These are phyloP conservation scores for Sphinx pinastri DNA, from an alignment of 2,888 invertebrate species.

Conservation along the genomic window DNA sequence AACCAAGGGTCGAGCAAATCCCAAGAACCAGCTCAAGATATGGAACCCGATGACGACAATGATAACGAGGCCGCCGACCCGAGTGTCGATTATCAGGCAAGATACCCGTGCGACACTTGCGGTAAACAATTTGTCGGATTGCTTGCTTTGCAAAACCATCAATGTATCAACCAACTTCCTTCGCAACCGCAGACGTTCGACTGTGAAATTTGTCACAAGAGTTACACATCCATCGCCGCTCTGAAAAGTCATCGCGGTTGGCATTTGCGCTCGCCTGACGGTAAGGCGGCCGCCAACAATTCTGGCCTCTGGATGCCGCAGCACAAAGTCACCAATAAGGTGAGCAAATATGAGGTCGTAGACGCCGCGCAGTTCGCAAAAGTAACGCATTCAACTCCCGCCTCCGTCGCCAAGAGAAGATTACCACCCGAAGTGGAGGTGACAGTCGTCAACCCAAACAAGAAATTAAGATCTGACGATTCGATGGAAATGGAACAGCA, in stretches of 20 bases:
- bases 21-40: slow-evolving; percentile 60
- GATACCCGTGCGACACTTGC: slow-evolving; percentile 82
- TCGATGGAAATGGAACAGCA: slow-evolving; percentile 74
- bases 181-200: slow-evolving; percentile 77
- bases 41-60: slow-evolving; percentile 68
- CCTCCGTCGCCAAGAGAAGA: slow-evolving; percentile 66
- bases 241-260: slow-evolving; percentile 87
- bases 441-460: slow-evolving; percentile 79
- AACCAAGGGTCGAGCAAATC: slow-evolving; percentile 70
- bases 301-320: slow-evolving; percentile 82
- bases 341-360: slow-evolving; percentile 78
- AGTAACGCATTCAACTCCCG: slow-evolving; percentile 55
- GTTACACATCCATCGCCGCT: slow-evolving; percentile 86
- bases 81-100: slow-evolving; percentile 74
- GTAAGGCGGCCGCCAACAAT: slow-evolving; percentile 81
- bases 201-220: slow-evolving; percentile 87
- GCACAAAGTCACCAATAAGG: slow-evolving; percentile 79
- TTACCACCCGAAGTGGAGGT: slow-evolving; percentile 81
- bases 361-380: slow-evolving; percentile 64
- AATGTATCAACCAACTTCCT: slow-evolving; percentile 71
- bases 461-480: slow-evolving; percentile 76
- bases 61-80: slow-evolving; percentile 69
- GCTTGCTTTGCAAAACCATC: slow-evolving; percentile 82
- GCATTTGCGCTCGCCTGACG: slow-evolving; percentile 85
- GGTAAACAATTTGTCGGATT: slow-evolving; percentile 82